Evolutionary conservation across 92 coral and sea anemone genomes (phyloP).

Genomic region (Pocillopora grandis): DNA sequence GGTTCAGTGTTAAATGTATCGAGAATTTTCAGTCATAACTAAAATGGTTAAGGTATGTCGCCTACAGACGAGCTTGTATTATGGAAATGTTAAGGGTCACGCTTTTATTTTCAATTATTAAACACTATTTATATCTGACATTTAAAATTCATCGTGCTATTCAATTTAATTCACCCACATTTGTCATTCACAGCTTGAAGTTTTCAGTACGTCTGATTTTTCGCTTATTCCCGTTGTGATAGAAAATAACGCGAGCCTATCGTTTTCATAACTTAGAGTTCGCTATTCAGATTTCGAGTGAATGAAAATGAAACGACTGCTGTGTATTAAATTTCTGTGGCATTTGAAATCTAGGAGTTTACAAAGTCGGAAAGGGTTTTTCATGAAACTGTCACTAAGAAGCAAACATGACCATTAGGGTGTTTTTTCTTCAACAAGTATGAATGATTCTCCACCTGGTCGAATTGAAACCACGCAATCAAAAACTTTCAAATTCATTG

Average conservation of each 20-base stretch:
- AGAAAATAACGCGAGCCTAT: background rate
- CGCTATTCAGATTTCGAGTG: background rate
- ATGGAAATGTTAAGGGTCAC: conserved; percentile 5
- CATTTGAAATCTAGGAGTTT: conserved; percentile 8
- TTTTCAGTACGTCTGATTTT: conserved; percentile 9
- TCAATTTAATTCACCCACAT: conserved; percentile 25
- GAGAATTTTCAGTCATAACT: background rate
- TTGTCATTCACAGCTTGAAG: conserved; percentile 43
- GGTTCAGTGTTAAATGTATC: background rate
- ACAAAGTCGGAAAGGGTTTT: background rate
- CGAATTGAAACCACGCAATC: background rate
- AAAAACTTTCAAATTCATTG: background rate
- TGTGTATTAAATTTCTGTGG: conserved; percentile 12
- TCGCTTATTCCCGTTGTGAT: background rate
- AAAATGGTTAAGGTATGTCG: background rate
- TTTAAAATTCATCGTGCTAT: conserved; percentile 47
- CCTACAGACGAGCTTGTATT: background rate
- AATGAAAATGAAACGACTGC: background rate
- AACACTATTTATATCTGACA: conserved; percentile 36
- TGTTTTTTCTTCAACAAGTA: background rate
- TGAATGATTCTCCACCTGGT: background rate
- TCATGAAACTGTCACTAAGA: conserved; percentile 1
- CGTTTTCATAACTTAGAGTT: too few relatives aligned
- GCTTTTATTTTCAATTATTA: conserved; percentile 27
- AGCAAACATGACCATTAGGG: background rate